These are phyloP conservation scores for Charaxes varanes DNA, from an alignment of 1,140 invertebrate genomes.

Conservation along the genomic window DNA sequence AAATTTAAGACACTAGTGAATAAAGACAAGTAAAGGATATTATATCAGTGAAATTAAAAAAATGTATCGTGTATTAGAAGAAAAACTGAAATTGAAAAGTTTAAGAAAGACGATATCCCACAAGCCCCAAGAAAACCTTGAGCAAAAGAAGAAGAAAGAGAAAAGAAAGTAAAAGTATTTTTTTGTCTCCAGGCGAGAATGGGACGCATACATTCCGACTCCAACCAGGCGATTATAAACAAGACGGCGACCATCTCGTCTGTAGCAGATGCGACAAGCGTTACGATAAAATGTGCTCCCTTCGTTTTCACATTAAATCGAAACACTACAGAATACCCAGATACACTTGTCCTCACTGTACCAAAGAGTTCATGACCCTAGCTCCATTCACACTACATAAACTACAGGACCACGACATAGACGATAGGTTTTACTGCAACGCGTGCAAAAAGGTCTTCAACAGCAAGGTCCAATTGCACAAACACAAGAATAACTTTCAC, in stretches of 20 bases:
- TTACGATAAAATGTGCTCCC: constrained; percentile 34
- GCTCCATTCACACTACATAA: constrained; percentile 48
- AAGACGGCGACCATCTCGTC: constrained; percentile 24
- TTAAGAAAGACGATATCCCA: not conserved
- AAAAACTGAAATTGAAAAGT: constrained; percentile 2
- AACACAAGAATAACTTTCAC: constrained; percentile 53
- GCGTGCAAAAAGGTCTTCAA: constrained; percentile 54
- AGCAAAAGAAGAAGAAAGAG: constrained; percentile 6
- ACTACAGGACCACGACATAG: constrained; percentile 38
- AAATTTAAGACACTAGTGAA: too few species aligned
- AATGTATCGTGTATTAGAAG: too few species aligned
- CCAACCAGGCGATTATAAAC: constrained; percentile 36
- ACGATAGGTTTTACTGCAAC: constrained; percentile 50
- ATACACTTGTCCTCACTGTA: constrained; percentile 35
- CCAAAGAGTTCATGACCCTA: constrained; percentile 41
- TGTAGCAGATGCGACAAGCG: constrained; percentile 43
- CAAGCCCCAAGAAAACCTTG: too few species aligned
- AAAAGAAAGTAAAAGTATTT: constrained; percentile 22
- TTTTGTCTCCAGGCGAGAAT: constrained; percentile 32
- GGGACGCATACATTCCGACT: constrained; percentile 31
- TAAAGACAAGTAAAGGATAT: too few species aligned
- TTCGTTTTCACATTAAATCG: constrained; percentile 41
- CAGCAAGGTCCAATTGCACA: constrained; percentile 36
- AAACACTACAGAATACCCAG: constrained; percentile 48
- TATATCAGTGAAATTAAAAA: too few species aligned